Base-by-base conservation (phyloP, 2,888 invertebrate species). In the Brachyopa scutellaris region DNA sequence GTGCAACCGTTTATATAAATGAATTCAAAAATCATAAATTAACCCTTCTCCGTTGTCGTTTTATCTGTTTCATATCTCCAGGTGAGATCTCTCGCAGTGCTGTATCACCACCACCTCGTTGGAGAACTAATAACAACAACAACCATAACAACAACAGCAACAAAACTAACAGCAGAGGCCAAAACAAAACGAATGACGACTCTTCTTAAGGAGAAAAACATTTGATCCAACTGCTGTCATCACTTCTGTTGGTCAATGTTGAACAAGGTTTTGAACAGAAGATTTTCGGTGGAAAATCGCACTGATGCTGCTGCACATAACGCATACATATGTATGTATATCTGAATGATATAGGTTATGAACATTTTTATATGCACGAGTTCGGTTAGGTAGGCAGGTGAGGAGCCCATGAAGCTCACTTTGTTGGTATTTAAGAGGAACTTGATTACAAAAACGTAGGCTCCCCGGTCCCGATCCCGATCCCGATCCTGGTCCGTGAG, bases 11-110 rank as follows among this genome's bases (percentile, higher is more conserved):
- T 82, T 82, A 76, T 82, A 82, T 82, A 72, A 84, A 77, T 76
- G 77, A 83, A 77, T 76, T 77, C 77, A 84, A 84, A 82, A 84
- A 84, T 84, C 84, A 84, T 84, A 84, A 84, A 84, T 84, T 84
- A 83, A 83, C 82, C 83, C 82, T 78, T 78, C 82, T 73, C 59
- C 49, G 84, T 64, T 76, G 76, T 76, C 33, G 77, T 77, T 82
- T 83, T 84, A 82, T 84, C 82, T 83, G 53, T 62, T 70, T 42
- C 36, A 42, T 82, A 82, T 82, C 80, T 82, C 45, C 76, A 76
- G 80, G 80, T 82, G 80, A 82, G 70, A 82, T 82, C 80, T 82
- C 45, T 57, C 11, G 47, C 67, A 62, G 67, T 55, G 67, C 76
- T 70, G 70, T 59, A 64, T 82, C 76, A 53, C 57, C 76, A 82